phyloP scores from a whole-genome alignment of 2,797 vertebrate genomes.

The Clarias laeviceps region DNA sequence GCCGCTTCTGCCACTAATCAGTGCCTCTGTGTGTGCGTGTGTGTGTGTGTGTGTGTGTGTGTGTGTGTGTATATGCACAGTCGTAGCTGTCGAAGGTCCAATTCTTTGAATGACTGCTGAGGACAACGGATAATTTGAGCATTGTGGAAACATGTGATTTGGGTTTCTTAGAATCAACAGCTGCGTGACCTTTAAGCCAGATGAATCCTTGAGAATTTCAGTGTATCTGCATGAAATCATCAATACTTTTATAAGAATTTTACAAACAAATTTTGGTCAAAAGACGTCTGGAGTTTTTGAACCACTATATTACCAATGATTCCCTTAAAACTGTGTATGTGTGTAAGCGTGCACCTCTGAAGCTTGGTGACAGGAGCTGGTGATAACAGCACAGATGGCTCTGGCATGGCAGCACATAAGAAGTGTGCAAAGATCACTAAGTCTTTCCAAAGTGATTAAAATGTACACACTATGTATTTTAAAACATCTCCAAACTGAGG shows the following conservation, averaged over 20 bases:
- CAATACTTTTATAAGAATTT: not conserved
- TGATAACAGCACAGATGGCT: slow-evolving; percentile 56
- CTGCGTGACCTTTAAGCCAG: slow-evolving; percentile 44
- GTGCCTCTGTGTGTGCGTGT: not conserved
- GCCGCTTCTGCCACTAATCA: slow-evolving; percentile 47
- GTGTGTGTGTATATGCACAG: not conserved
- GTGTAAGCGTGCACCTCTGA: slow-evolving; percentile 30
- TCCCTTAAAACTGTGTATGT: not conserved
- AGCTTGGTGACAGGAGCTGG: slow-evolving; percentile 21
- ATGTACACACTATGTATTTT: not conserved
- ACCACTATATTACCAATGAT: not conserved
- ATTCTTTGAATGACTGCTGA: not conserved
- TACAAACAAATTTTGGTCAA: not conserved
- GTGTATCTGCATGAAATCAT: not conserved
- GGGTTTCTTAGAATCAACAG: slow-evolving; percentile 37
- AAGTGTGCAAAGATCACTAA: slow-evolving; percentile 48
- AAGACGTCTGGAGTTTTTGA: not conserved
- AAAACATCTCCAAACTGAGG: not conserved
- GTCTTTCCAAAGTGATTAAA: slow-evolving; percentile 9
- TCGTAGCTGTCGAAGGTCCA: slow-evolving; percentile 23
- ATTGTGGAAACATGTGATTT: slow-evolving; percentile 45
- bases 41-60: not conserved
- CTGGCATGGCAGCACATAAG: slow-evolving; percentile 32
- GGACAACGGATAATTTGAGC: slow-evolving; percentile 45
- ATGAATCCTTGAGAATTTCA: slow-evolving; percentile 1